phyloP scores from a whole-genome alignment of 1,140 invertebrate genomes.

The Lanistes nyassanus region DNA sequence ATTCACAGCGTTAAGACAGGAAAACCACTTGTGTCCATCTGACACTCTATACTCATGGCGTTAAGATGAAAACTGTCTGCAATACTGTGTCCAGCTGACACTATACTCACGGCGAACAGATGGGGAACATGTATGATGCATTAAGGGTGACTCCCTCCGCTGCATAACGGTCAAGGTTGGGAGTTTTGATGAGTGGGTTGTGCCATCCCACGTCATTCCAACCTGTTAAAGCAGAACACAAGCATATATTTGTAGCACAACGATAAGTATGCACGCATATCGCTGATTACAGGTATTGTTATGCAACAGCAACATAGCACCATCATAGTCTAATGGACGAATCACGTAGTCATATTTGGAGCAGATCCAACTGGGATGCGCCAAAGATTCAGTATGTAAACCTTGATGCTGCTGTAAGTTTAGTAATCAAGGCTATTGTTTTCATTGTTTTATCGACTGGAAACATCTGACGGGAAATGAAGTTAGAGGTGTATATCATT shows the following conservation, averaged over 20 bases:
- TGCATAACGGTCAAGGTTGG: constrained; percentile 33
- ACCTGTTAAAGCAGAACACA: constrained; percentile 8
- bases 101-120: constrained; percentile 30
- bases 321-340: no score
- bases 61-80: background rate
- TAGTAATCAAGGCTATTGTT: no score
- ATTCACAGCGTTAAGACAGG: background rate
- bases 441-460: no score
- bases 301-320: no score
- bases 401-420: no score
- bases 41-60: background rate
- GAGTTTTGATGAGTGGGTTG: constrained; percentile 60
- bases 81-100: background rate
- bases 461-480: background rate
- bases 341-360: no score
- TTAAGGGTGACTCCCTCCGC: constrained; percentile 30
- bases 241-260: no score
- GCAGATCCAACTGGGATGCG: no score
- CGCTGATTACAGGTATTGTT: no score
- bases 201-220: constrained; percentile 42
- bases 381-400: no score
- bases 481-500: background rate
- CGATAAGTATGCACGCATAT: no score
- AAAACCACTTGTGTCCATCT: background rate
- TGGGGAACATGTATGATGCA: constrained; percentile 29